Conservation (phyloP, 2,888 invertebrate species). For the Cheilosia soror region DNA sequence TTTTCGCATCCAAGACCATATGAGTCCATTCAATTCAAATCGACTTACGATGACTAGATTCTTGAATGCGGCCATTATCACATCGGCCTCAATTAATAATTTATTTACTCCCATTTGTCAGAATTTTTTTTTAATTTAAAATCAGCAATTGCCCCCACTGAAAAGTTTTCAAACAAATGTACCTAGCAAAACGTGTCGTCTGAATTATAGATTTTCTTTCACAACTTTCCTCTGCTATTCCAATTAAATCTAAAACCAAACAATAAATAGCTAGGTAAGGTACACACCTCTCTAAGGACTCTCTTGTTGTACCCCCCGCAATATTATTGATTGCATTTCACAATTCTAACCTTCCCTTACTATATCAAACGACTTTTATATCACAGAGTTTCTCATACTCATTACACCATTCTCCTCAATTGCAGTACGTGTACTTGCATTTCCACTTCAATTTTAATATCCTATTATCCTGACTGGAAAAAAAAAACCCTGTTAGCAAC, state of each 20-base stretch:
- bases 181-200: too few relatives aligned
- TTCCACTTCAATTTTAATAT: slow-evolving; percentile 72
- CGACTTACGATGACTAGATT: too few relatives aligned
- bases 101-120: too few relatives aligned
- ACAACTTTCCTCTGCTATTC: not conserved
- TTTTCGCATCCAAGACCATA: too few relatives aligned
- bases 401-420: slow-evolving; percentile 6
- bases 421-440: slow-evolving; percentile 26
- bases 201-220: too few relatives aligned
- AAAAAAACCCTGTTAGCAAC: slow-evolving; percentile 9
- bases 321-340: slow-evolving; percentile 41
- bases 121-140: too few relatives aligned
- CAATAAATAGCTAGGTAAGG: not conserved
- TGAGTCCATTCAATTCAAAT: too few relatives aligned
- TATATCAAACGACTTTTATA: slow-evolving; percentile 2
- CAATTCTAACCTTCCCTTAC: not conserved
- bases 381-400: slow-evolving; percentile 24
- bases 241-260: slow-evolving; percentile 8
- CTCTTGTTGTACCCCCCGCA: slow-evolving; percentile 8
- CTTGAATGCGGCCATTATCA: too few relatives aligned
- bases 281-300: slow-evolving; percentile 9
- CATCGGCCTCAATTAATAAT: too few relatives aligned
- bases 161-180: too few relatives aligned
- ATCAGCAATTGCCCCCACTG: too few relatives aligned
- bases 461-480: slow-evolving; percentile 61